Conservation (phyloP, 2,113 vertebrate genomes). For the Cnemophilus loriae region DNA sequence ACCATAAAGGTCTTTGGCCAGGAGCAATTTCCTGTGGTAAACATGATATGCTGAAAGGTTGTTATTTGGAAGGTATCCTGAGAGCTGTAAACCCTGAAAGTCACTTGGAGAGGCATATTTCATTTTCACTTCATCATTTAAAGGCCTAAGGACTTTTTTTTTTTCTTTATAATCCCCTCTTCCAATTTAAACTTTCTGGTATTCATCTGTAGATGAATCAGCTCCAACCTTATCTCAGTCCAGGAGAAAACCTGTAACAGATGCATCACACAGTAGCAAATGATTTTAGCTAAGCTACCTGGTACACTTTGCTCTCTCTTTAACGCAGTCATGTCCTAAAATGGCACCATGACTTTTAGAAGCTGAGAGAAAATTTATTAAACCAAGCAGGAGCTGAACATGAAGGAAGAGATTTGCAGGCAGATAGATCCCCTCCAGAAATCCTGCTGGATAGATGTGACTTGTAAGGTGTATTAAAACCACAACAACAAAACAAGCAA, state of each 20-base stretch:
- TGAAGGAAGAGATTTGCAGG: not conserved
- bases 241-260: not conserved
- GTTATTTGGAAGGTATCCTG: not conserved
- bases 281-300: not conserved
- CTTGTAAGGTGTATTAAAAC: not conserved
- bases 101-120: not conserved
- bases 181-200: not conserved
- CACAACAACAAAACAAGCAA: not conserved
- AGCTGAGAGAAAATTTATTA: not conserved
- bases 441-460: not conserved
- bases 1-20: not conserved
- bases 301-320: not conserved
- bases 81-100: not conserved
- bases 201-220: not conserved
- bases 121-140: not conserved
- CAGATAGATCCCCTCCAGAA: not conserved
- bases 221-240: not conserved
- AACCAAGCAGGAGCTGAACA: not conserved
- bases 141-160: not conserved
- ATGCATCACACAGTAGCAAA: not conserved
- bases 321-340: not conserved
- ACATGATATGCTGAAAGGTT: not conserved
- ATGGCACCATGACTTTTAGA: not conserved
- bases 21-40: not conserved
- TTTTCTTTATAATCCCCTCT: not conserved